Evolutionary conservation across 2,113 vertebrate genomes (phyloP), one percentile per base, ranked within the genome.

Genomic region (Oreocharis arfaki): DNA sequence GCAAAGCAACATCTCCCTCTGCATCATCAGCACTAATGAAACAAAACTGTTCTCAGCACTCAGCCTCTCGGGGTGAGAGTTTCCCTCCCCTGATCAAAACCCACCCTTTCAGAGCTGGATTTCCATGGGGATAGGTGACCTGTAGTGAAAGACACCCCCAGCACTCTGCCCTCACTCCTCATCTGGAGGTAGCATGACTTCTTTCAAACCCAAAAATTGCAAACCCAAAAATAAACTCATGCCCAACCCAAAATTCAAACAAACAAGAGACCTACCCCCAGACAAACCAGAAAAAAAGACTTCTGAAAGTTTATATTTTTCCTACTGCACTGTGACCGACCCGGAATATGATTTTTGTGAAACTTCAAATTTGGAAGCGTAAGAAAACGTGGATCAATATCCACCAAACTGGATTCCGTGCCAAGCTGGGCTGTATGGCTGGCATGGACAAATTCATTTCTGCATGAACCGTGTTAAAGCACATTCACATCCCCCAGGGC

Each of bases 401-500:
- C 82, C 82, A 79, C 67, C 88, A 85, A 88, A 83, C 18, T 16
- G 74, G 91, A 96, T 94, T 93, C 65, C 57, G 9, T 10, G 16
- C 74, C 87, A 33, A 64, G 74, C 77, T 28, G 10, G 32, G 91
- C 84, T 87, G 10, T 56, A 20, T 10, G 41, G 53, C 91, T 32
- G 21, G 24, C 91, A 53, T 2, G 21, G 89, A 87, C 75, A 87
- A 96, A 94, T 84, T 79, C 37, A 91, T 85, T 96, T 87, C 84
- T 93, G 87, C 93, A 73, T 17, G 39, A 91, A 28, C 78, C 37
- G 71, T 13, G 1, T 47, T 77, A 90, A 85, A 94, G 91, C 84
- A 86, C 94, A 96, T 94, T 35, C 55, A 65, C 93, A 88, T 35
- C 96, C 95, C 95, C 47, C 78, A n/a, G 90, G 95, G 94, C 95